Conservation (phyloP, 2,797 vertebrate genomes). For the Bradypus variegatus region DNA sequence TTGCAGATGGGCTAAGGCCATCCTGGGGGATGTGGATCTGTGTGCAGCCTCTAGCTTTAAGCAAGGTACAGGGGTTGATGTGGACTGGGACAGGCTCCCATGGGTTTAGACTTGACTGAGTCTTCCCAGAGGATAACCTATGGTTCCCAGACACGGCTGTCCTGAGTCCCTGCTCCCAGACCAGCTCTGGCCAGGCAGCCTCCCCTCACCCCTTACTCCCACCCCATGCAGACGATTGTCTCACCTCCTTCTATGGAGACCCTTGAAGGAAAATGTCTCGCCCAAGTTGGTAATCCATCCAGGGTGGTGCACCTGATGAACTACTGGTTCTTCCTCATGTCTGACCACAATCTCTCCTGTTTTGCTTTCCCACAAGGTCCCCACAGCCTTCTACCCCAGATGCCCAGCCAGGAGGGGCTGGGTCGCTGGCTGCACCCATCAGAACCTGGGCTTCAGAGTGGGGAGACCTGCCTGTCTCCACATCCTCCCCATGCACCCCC, state of each 20-base stretch:
- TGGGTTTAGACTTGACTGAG: neutral
- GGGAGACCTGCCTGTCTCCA: neutral
- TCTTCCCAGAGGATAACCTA: neutral
- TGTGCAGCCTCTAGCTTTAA: no score
- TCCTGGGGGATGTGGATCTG: no score
- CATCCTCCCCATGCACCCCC: constrained; percentile 36
- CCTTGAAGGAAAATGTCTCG: neutral
- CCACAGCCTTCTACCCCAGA: neutral
- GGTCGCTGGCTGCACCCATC: neutral
- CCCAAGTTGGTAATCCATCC: neutral
- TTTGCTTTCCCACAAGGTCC: neutral
- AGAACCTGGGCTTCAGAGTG: constrained; percentile 19
- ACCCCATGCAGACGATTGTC: neutral
- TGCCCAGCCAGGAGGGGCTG: neutral
- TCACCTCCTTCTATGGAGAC: neutral
- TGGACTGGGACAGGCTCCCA: neutral
- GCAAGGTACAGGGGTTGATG: neutral
- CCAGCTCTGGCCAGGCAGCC: neutral
- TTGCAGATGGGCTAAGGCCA: no score
- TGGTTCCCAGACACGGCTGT: neutral
- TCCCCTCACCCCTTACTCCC: neutral
- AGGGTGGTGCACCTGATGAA: neutral
- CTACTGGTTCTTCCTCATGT: neutral
- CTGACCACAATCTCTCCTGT: neutral
- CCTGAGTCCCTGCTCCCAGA: neutral